Percentiles rank a stretch among this genome's conserved stretches.
Conservation (phyloP, 2,888 invertebrate species). For the Diploptera punctata region DNA sequence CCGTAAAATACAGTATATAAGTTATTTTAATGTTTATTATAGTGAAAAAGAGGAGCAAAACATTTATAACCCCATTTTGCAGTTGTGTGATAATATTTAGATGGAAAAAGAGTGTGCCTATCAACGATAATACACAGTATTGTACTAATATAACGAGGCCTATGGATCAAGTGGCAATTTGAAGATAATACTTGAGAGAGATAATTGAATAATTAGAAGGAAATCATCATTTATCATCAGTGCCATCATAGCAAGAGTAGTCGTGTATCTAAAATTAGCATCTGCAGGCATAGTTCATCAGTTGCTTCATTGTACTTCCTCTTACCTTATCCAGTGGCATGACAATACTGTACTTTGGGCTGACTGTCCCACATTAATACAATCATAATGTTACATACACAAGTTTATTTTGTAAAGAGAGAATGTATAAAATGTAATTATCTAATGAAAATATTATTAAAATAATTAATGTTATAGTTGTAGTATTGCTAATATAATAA, state of each 20-base stretch:
- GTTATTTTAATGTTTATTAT: background rate
- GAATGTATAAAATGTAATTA: background rate
- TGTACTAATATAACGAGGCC: background rate
- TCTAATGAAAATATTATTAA: no score
- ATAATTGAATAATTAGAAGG: no score
- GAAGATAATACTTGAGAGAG: no score
- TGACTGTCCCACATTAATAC: constrained; percentile 1
- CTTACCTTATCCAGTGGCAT: constrained; percentile 20
- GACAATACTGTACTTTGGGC: constrained; percentile 12
- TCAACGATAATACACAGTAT: background rate
- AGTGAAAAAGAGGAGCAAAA: constrained; percentile 1
- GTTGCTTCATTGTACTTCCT: constrained; percentile 13
- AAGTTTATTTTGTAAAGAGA: background rate
- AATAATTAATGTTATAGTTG: no score
- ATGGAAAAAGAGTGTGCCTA: background rate
- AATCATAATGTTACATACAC: background rate
- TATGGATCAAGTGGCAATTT: background rate
- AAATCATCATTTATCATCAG: background rate
- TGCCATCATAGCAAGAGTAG: background rate
- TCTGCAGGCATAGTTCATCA: background rate
- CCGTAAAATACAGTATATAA: no score
- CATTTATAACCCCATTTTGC: background rate
- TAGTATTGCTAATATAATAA: no score
- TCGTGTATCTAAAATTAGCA: background rate
- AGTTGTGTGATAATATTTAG: background rate